Evolutionary conservation across 53 echinoderm and acorn worm species (phyloP).

Genomic region (Luidia sarsii): DNA sequence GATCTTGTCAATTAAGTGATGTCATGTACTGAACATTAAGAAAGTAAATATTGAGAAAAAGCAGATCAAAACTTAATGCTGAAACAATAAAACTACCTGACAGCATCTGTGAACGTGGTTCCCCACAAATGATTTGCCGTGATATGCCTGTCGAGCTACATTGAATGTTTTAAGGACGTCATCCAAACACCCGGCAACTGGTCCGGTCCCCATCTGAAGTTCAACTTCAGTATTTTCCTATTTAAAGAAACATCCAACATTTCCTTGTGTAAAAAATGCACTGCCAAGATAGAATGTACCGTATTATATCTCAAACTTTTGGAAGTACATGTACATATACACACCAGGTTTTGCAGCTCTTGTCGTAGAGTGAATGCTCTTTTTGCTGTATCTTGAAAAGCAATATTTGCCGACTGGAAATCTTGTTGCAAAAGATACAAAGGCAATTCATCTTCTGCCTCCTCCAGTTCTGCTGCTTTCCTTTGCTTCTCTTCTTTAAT

Average conservation of each 20-base stretch:
- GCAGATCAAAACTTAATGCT: too few species aligned
- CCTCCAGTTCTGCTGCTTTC: not conserved
- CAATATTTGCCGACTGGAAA: not conserved
- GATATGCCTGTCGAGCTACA: constrained; percentile 29
- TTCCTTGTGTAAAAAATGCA: not conserved
- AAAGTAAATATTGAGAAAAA: too few species aligned
- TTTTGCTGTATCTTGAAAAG: not conserved
- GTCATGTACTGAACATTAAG: too few species aligned
- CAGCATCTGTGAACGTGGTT: constrained; percentile 43
- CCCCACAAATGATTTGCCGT: constrained; percentile 40
- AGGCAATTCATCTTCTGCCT: not conserved
- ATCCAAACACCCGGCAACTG: constrained; percentile 11
- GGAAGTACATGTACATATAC: not conserved
- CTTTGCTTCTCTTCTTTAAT: too few species aligned
- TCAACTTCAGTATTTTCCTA: too few species aligned
- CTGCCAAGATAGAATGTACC: not conserved
- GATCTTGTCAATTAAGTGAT: too few species aligned
- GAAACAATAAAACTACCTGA: too few species aligned
- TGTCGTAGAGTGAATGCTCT: not conserved
- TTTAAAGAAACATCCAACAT: too few species aligned
- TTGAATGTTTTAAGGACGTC: not conserved
- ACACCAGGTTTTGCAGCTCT: not conserved
- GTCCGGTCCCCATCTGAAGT: constrained; percentile 39
- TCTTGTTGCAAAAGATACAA: not conserved
- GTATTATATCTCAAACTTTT: not conserved